Conservation (phyloP, 2,888 invertebrate species). For the Atethmia centrago region DNA sequence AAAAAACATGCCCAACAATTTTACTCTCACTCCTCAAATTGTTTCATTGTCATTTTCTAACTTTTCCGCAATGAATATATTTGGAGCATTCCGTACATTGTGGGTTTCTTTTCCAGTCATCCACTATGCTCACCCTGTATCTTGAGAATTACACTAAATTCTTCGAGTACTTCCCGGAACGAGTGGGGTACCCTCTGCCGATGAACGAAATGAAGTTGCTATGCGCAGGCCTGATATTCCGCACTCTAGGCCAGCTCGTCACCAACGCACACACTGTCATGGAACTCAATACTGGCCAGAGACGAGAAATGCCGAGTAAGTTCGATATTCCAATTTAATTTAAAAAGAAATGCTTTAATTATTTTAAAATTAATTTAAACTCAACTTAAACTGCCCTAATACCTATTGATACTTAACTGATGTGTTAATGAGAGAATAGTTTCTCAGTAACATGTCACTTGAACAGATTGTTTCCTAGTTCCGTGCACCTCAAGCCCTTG, state of each 20-base stretch:
- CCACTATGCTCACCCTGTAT: constrained; percentile 92
- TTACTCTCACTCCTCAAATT: background rate
- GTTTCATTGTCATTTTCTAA: background rate
- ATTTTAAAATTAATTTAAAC: too few relatives aligned
- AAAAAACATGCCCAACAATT: background rate
- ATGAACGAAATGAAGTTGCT: constrained; percentile 83
- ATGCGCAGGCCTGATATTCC: constrained; percentile 92
- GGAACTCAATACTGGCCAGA: constrained; percentile 71
- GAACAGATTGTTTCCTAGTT: constrained; percentile 8
- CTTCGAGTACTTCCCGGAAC: constrained; percentile 88
- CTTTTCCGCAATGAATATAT: background rate
- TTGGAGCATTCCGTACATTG: constrained; percentile 6
- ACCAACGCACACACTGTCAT: constrained; percentile 94
- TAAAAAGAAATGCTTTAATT: too few relatives aligned
- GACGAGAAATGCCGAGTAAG: constrained; percentile 33
- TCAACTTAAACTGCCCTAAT: too few relatives aligned
- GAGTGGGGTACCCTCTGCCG: constrained; percentile 77
- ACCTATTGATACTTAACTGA: background rate
- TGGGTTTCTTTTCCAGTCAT: constrained; percentile 87
- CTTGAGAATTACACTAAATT: constrained; percentile 92
- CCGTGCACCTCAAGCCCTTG: constrained; percentile 29
- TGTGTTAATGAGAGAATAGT: background rate
- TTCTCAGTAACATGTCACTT: background rate
- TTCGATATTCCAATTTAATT: too few relatives aligned
- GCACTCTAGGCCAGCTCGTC: constrained; percentile 95